Evolutionary conservation across 2,888 invertebrate species (phyloP).

Genomic region (Mesorhabditis belari): DNA sequence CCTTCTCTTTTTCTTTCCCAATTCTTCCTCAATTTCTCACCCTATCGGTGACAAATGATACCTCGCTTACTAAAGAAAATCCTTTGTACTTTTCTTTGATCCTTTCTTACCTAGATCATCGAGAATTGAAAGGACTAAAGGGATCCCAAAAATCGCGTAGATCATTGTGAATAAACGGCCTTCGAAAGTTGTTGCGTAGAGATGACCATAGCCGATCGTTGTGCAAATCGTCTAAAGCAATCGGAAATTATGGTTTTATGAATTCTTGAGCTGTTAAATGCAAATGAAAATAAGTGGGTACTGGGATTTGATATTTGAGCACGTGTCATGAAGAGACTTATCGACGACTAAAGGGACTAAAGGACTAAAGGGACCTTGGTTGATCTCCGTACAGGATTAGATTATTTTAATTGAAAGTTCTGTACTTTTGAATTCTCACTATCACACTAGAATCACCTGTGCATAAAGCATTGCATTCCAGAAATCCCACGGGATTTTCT

Average conservation of each 20-base stretch:
- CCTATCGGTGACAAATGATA: no score
- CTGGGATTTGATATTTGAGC: no score
- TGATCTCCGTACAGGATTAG: no score
- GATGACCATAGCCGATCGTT: constrained; percentile 66
- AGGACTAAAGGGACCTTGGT: background rate
- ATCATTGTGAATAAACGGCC: constrained; percentile 81
- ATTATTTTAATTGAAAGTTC: background rate
- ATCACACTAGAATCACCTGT: constrained; percentile 19
- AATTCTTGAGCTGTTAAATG: no score
- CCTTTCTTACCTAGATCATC: constrained; percentile 62
- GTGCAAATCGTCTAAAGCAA: constrained; percentile 46
- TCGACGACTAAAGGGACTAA: no score
- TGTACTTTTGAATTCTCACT: background rate
- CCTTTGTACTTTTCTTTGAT: no score
- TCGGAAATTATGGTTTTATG: no score
- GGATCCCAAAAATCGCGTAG: constrained; percentile 89
- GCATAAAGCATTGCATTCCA: constrained; percentile 52
- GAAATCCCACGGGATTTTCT: constrained; percentile 49
- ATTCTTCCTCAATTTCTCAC: no score
- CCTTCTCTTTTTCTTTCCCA: no score
- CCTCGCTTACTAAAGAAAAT: no score
- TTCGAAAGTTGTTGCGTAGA: constrained; percentile 76
- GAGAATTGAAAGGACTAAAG: constrained; percentile 82
- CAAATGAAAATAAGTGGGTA: no score
- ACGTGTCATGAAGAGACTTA: no score